These are phyloP conservation scores for Percina caprodes DNA, from an alignment of 2,113 vertebrate species.

Conservation along the genomic window DNA sequence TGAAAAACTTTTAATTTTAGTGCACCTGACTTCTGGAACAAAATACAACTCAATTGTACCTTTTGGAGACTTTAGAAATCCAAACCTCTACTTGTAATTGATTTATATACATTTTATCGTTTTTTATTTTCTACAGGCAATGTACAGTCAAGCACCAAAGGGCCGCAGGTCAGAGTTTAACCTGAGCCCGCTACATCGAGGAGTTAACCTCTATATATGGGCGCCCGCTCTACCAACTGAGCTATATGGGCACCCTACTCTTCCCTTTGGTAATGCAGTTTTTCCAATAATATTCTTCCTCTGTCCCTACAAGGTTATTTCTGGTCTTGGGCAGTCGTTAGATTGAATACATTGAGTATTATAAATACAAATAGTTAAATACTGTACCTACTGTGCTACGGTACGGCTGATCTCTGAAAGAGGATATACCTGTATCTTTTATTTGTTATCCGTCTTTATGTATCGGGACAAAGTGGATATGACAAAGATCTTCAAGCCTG, in stretches of 20 bases:
- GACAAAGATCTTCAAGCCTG: background rate
- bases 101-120: too few species aligned
- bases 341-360: constrained; percentile 7
- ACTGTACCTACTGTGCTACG: constrained; percentile 7
- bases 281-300: constrained; percentile 10
- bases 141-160: too few species aligned
- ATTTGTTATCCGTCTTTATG: constrained; percentile 16
- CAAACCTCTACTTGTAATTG: too few species aligned
- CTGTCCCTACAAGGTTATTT: constrained; percentile 23
- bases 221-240: too few species aligned
- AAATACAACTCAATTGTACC: too few species aligned
- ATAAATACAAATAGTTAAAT: background rate
- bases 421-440: background rate
- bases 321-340: background rate
- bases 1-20: too few species aligned
- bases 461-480: background rate
- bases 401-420: background rate
- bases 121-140: too few species aligned
- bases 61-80: too few species aligned
- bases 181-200: too few species aligned
- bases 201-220: too few species aligned
- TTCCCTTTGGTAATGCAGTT: constrained; percentile 15
- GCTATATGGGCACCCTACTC: background rate
- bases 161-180: too few species aligned
- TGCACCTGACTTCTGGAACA: too few species aligned